These are phyloP conservation scores for Mus minutoides DNA, from an alignment of 2,797 vertebrate species.

Conservation along the genomic window DNA sequence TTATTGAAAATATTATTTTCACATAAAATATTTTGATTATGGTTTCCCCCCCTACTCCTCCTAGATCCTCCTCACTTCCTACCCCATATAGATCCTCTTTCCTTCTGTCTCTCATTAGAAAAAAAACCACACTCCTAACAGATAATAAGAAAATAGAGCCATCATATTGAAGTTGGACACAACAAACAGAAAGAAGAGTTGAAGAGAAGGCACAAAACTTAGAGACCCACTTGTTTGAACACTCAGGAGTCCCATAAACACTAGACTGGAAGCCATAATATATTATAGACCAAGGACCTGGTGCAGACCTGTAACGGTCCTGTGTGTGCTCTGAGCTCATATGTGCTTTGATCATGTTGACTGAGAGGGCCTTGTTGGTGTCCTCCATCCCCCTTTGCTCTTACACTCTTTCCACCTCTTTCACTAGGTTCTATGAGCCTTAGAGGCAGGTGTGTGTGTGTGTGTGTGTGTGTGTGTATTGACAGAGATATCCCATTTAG, in stretches of 20 bases:
- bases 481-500: background rate
- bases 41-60: background rate
- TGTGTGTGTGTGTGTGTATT: no score
- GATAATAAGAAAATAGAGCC: background rate
- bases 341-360: background rate
- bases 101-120: background rate
- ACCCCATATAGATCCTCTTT: background rate
- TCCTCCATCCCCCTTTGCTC: background rate
- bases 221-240: background rate
- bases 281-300: background rate
- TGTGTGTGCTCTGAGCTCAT: background rate
- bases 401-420: background rate
- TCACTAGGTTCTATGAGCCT: background rate
- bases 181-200: background rate
- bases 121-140: background rate
- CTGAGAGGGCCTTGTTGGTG: background rate
- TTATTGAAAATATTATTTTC: background rate
- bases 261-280: background rate
- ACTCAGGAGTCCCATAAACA: background rate
- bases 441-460: accelerated
- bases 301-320: background rate
- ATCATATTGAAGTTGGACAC: background rate
- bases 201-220: background rate
- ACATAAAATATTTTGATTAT: background rate
- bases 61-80: background rate